Percentiles rank a stretch among this genome's conserved stretches.
These are phyloP conservation scores for Odontamblyopus rebecca DNA, from an alignment of 2,797 vertebrate species.

Conservation along the genomic window DNA sequence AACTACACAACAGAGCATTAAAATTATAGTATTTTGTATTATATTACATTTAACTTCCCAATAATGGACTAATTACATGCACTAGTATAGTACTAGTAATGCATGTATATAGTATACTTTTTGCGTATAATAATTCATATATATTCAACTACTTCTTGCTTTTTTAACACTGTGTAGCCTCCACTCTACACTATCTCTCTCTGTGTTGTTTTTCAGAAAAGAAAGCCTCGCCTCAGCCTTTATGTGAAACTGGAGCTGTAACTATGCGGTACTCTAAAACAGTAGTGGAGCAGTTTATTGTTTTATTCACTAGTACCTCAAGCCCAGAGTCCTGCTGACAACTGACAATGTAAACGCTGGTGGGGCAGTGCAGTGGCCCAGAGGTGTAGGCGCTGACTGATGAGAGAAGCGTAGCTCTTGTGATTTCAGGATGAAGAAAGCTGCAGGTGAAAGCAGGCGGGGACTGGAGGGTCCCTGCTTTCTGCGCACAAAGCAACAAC, in stretches of 20 bases:
- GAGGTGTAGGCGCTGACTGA: constrained; percentile 32
- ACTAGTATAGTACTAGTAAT: not conserved
- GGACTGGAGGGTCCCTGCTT: constrained; percentile 32
- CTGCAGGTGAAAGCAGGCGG: constrained; percentile 19
- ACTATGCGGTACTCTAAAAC: constrained; percentile 25
- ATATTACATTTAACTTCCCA: not conserved
- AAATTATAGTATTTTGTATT: not conserved
- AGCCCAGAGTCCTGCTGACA: constrained; percentile 45
- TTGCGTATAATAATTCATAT: not conserved
- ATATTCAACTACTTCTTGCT: not conserved
- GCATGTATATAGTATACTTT: not conserved
- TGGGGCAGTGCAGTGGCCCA: constrained; percentile 31
- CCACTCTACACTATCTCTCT: not conserved
- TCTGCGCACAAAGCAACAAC: constrained; percentile 29
- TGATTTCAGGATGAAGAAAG: constrained; percentile 38
- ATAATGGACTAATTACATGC: not conserved
- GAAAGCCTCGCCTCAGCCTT: constrained; percentile 31
- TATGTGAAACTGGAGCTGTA: constrained; percentile 14
- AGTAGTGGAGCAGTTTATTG: constrained; percentile 22
- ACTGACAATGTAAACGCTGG: constrained; percentile 37
- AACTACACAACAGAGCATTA: not conserved
- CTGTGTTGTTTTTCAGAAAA: constrained; percentile 11
- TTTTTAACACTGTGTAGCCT: not conserved
- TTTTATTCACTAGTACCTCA: constrained; percentile 38
- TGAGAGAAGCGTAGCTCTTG: constrained; percentile 43